phyloP scores from a whole-genome alignment of 2,797 vertebrate species.

The Syngnathus acus region DNA sequence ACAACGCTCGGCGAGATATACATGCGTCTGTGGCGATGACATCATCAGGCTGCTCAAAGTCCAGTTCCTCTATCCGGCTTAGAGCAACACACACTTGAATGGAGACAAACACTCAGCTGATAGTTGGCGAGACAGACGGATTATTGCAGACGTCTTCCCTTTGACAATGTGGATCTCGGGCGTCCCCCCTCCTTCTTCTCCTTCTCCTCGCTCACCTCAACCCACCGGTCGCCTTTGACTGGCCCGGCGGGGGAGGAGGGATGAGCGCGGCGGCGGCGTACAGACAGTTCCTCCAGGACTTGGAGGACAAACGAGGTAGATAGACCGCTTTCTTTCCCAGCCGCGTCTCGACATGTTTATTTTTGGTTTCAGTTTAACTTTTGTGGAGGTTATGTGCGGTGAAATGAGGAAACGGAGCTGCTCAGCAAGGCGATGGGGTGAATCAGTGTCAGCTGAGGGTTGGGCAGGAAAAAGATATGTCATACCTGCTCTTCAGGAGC shows the following conservation, averaged over 20 bases:
- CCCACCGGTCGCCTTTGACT: slow-evolving; percentile 5
- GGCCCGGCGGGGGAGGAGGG: slow-evolving; percentile 25
- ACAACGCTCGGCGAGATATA: neutral
- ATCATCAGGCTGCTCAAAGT: slow-evolving; percentile 78
- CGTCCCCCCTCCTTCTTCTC: slow-evolving; percentile 16
- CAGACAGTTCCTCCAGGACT: slow-evolving; percentile 69
- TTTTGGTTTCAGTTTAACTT: neutral
- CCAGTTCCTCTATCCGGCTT: slow-evolving; percentile 73
- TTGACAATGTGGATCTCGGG: slow-evolving; percentile 40
- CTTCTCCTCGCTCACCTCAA: slow-evolving; percentile 7
- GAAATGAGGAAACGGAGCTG: slow-evolving; percentile 20
- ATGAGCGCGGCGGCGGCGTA: slow-evolving; percentile 69
- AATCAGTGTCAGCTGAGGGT: slow-evolving; percentile 25
- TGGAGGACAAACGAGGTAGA: slow-evolving; percentile 75
- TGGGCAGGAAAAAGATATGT: slow-evolving; percentile 17
- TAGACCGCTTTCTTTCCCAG: neutral
- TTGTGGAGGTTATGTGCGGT: neutral
- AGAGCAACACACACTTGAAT: slow-evolving; percentile 36
- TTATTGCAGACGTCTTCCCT: slow-evolving; percentile 53
- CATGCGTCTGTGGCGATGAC: slow-evolving; percentile 65
- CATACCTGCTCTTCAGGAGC: slow-evolving; percentile 26
- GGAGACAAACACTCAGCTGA: neutral
- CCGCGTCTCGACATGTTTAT: neutral
- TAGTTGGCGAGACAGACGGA: slow-evolving; percentile 35
- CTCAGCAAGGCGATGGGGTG: slow-evolving; percentile 14